Conservation (phyloP, 2,113 vertebrate genomes). For the Ophiodon elongatus region DNA sequence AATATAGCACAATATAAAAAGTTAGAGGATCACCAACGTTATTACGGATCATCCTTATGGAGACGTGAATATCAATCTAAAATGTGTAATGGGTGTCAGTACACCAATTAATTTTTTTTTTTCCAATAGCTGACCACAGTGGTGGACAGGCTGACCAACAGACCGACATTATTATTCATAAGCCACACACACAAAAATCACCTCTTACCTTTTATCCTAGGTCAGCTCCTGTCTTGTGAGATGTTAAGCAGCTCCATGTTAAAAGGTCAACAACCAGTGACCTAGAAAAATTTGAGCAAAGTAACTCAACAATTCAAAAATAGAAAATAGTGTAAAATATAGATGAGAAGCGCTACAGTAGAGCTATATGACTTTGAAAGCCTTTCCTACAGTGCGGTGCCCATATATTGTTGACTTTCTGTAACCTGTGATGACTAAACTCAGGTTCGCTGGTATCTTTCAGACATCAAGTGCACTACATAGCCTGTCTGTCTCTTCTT, state of each 20-base stretch:
- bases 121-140: no score
- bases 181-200: not conserved
- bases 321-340: not conserved
- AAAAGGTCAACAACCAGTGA: constrained; percentile 1
- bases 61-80: not conserved
- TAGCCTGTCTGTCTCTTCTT: constrained; percentile 30
- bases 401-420: not conserved
- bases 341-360: not conserved
- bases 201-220: not conserved
- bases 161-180: no score
- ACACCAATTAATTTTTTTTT: no score
- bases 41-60: not conserved
- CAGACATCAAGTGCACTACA: constrained; percentile 45
- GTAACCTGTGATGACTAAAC: not conserved
- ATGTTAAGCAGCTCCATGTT: not conserved
- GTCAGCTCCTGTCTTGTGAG: not conserved
- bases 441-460: constrained; percentile 24
- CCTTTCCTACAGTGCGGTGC: not conserved
- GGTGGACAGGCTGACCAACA: no score
- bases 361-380: not conserved
- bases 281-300: not conserved
- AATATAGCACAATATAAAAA: not conserved
- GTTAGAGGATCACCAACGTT: not conserved
- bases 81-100: no score
- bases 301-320: not conserved